Percentiles rank a stretch among this genome's conserved stretches.
phyloP scores from a whole-genome alignment of 2,113 vertebrate genomes.

The Mormyrus lacerda region DNA sequence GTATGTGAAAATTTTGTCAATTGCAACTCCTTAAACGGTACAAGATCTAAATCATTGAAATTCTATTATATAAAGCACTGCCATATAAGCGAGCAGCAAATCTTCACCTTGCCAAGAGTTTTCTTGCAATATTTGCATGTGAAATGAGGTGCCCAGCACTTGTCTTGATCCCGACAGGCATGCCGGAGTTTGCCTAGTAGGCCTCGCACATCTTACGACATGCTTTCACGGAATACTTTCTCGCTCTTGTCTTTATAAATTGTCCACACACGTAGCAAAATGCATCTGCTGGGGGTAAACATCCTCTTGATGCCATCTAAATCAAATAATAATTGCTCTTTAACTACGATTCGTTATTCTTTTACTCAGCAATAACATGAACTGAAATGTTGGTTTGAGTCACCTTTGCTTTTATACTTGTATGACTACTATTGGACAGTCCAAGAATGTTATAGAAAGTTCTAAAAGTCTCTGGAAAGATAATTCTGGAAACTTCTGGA shows the following conservation, averaged over 20 bases:
- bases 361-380: background rate
- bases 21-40: background rate
- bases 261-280: background rate
- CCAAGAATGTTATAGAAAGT: no score
- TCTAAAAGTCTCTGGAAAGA: no score
- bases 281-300: background rate
- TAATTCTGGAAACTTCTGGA: no score
- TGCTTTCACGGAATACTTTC: background rate
- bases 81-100: background rate
- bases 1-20: background rate
- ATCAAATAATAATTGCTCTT: conserved; percentile 4
- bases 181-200: background rate
- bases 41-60: background rate
- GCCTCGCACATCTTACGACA: background rate
- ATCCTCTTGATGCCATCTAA: background rate
- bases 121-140: background rate
- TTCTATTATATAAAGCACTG: background rate
- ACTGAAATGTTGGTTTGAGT: background rate
- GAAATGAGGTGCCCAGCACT: background rate
- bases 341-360: background rate
- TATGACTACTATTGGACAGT: background rate
- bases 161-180: conserved; percentile 7
- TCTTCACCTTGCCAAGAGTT: background rate
- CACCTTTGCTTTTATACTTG: background rate
- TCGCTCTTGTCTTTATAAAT: background rate